Conservation (phyloP, 2,113 vertebrate genomes). For the Mustelus asterias region DNA sequence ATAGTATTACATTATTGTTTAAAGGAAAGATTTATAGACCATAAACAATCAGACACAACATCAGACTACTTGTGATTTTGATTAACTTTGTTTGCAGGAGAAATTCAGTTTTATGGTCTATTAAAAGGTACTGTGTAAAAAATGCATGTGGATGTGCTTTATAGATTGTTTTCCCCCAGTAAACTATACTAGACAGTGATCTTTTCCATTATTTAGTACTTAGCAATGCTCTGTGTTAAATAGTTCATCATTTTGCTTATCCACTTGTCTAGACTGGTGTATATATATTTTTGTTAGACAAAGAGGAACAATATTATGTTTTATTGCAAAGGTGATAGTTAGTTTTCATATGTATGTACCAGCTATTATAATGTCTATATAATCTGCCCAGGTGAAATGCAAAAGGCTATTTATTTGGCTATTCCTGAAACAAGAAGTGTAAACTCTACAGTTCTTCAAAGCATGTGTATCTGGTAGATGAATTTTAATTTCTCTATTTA, state of each 20-base stretch:
- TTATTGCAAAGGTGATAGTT: conserved; percentile 40
- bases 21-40: conserved; percentile 33
- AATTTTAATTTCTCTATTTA: conserved; percentile 58
- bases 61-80: conserved; percentile 9
- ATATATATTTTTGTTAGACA: conserved; percentile 70
- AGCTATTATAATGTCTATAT: conserved; percentile 13
- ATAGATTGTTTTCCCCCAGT: conserved; percentile 51
- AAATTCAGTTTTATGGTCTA: conserved; percentile 38
- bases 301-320: conserved; percentile 63
- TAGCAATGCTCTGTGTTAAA: conserved; percentile 73
- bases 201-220: conserved; percentile 67
- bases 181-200: not conserved
- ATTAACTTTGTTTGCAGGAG: conserved; percentile 22
- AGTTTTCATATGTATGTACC: conserved; percentile 17
- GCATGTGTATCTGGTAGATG: conserved; percentile 50
- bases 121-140: conserved; percentile 59
- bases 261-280: conserved; percentile 68
- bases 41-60: not conserved
- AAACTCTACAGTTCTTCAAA: conserved; percentile 47
- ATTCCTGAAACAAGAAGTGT: conserved; percentile 51
- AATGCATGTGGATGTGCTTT: conserved; percentile 78
- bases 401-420: conserved; percentile 55
- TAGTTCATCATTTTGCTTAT: conserved; percentile 66
- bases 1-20: conserved; percentile 40
- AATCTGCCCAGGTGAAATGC: conserved; percentile 41